These are phyloP conservation scores for Bombyx mandarina DNA, from an alignment of 1,140 invertebrate genomes.

Conservation along the genomic window DNA sequence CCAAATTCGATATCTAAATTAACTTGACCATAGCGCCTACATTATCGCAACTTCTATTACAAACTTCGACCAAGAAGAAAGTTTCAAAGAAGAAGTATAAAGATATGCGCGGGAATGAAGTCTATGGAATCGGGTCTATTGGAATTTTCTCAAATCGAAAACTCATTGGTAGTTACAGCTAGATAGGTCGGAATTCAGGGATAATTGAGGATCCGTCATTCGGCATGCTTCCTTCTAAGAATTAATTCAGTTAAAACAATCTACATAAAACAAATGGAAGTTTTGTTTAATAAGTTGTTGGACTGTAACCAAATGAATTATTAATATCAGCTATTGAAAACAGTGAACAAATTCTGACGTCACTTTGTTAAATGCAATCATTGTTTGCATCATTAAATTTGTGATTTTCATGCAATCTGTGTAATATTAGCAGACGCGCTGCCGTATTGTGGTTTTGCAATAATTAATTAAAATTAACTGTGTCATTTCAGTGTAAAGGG, in stretches of 20 bases:
- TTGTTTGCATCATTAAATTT: conserved; percentile 9
- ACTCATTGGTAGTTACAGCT: conserved; percentile 33
- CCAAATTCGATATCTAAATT: conserved; percentile 61
- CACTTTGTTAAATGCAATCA: conserved; percentile 6
- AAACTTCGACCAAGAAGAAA: conserved; percentile 59
- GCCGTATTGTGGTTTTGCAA: conserved; percentile 33
- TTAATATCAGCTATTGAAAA: conserved; percentile 7
- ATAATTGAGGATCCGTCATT: conserved; percentile 37
- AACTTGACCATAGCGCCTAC: conserved; percentile 66
- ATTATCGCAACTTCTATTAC: conserved; percentile 61
- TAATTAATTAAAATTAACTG: conserved; percentile 22
- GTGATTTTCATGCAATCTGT: conserved; percentile 51
- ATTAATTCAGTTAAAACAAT: conserved; percentile 18
- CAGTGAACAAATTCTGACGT: conserved; percentile 6
- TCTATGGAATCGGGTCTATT: conserved; percentile 53
- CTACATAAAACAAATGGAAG: conserved; percentile 10
- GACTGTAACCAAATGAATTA: conserved; percentile 10
- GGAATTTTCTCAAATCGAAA: conserved; percentile 66
- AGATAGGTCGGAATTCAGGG: conserved; percentile 35
- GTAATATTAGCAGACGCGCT: conserved; percentile 43
- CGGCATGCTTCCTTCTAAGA: conserved; percentile 40
- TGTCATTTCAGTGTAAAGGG: conserved; percentile 21
- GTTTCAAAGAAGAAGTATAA: conserved; percentile 53
- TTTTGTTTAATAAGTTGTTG: conserved; percentile 2
- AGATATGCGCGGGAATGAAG: conserved; percentile 55